Evolutionary conservation across 2,888 invertebrate species (phyloP).

Genomic region (Eupithecia dodoneata): DNA sequence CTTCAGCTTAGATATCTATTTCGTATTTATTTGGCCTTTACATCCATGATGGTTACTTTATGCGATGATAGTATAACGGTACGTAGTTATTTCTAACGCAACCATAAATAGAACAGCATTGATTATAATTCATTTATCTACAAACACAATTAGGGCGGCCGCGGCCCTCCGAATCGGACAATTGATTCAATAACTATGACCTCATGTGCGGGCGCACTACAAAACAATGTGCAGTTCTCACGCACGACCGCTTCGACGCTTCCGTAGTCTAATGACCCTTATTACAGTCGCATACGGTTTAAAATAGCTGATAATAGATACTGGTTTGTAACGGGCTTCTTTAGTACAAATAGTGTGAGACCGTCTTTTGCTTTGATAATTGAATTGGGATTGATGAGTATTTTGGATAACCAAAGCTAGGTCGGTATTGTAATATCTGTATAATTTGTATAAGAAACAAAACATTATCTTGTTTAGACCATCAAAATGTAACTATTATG

Average conservation of each 20-base stretch:
- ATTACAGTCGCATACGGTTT: conserved; percentile 11
- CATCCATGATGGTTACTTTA: not conserved
- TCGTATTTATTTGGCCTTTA: not conserved
- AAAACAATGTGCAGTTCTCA: conserved; percentile 75
- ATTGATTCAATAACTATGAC: conserved; percentile 63
- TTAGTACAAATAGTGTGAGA: conserved; percentile 51
- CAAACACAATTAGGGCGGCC: conserved; percentile 42
- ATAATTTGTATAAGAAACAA: not conserved
- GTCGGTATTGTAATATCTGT: not conserved
- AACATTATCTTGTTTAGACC: not conserved
- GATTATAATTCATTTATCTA: conserved; percentile 46
- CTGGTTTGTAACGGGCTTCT: conserved; percentile 61
- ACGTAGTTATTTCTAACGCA: not conserved
- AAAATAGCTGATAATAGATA: conserved; percentile 1
- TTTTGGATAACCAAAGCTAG: not conserved
- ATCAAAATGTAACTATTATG: too few species aligned
- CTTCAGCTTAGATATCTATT: too few species aligned
- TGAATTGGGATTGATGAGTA: conserved; percentile 20
- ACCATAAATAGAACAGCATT: conserved; percentile 22
- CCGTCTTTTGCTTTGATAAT: conserved; percentile 22
- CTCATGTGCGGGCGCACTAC: conserved; percentile 64
- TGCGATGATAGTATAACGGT: not conserved
- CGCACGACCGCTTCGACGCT: conserved; percentile 50
- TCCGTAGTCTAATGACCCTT: conserved; percentile 17
- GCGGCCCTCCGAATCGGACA: conserved; percentile 43